Evolutionary conservation across 2,888 invertebrate genomes (phyloP), one percentile per base, ranked within the genome.

Genomic region (Pyrrhia umbra): DNA sequence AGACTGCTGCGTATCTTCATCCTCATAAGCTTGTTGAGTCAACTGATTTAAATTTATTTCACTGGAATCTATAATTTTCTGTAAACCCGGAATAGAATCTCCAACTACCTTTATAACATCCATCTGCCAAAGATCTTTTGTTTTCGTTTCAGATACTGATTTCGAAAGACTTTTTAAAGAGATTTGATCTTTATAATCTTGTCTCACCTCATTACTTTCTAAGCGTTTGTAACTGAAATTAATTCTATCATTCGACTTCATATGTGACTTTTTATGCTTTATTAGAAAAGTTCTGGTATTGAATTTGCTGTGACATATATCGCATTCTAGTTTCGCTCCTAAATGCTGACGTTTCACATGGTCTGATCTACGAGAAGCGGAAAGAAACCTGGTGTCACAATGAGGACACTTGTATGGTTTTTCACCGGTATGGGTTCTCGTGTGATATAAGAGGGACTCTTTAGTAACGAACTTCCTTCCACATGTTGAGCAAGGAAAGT

Each of bases 371-470:
- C 93, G 84, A 1, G 93, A 93, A 1, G 91, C 85, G 2, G 92
- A 93, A 2, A 93, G 65, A 54, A 92, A 93, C 16, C 80, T 79
- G 1, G 75, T 78, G 10, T 90, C 87, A 70, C 93, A 93, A 55
- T 87, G 80, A 0, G 85, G 74, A 68, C 93, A 93, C 69, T 85
- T 83, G 55, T 92, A 93, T 0, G 93, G 93, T 37, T 86, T 89
- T 60, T 93, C 93, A 0, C 93, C 93, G 0, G 93, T 93, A 52
- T 93, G 93, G 0, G 85, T 88, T n/a, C 93, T 81, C 3, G 93
- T 92, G 63, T 93, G 93, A 71, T 93, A 93, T 15, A 93, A 61
- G 16, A 93, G 82, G 0, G 93, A 92, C 66, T 92, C 92, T 70
- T 90, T 93, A 0, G 90, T 85, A 0, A 93, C 93, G 85, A 90